Evolutionary conservation across 2,888 invertebrate genomes (phyloP), one percentile per base, ranked within the genome.

Genomic region (Cryptops parisi): DNA sequence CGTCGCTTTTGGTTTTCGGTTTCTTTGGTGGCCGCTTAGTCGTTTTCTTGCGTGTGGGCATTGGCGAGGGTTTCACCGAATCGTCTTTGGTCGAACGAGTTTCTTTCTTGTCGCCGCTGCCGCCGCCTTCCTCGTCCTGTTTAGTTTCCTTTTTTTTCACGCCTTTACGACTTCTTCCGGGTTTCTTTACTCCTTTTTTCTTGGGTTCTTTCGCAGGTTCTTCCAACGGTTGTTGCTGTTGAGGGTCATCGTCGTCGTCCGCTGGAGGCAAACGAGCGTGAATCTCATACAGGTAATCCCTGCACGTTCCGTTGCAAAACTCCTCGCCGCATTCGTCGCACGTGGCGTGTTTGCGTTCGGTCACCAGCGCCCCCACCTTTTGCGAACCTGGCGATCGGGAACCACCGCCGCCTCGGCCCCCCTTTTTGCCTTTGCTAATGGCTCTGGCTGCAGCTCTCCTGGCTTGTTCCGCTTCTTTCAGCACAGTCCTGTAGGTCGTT

Each of bases 271-370:
- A 45, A 44, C 77, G 66, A 19, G 72, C 69, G 60, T 73, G 78
- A 1, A 72, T 71, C 59, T 79, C 78, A 62, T 79, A 79, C 3
- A 72, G 68, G 59, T 76, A 73, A 54, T 75, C 73, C 23, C 69
- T 71, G 61, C 79, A 79, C 43, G 71, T 71, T n/a, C 76, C 75
- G 64, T 63, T 78, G 68, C 89, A 89, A 71, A 84, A 83, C 69
- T 89, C 89, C 67, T 87, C 87, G 4, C 82, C 82, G 62, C 89
- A 89, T 64, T 87, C 85, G 1, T 73, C 67, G 66, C 89, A 89
- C 51, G 81, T 78, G 52, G 81, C 55, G 9, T 55, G 38, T 12
- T 52, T 33, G 1, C 52, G 55, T 44, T 58, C 58, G 2, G 53
- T 24, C 19, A 46, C 41, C 6, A 38, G 24, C 4, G 49, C 27